These are phyloP conservation scores for Fistularia tabacaria DNA, from an alignment of 2,797 vertebrate genomes.

Conservation along the genomic window DNA sequence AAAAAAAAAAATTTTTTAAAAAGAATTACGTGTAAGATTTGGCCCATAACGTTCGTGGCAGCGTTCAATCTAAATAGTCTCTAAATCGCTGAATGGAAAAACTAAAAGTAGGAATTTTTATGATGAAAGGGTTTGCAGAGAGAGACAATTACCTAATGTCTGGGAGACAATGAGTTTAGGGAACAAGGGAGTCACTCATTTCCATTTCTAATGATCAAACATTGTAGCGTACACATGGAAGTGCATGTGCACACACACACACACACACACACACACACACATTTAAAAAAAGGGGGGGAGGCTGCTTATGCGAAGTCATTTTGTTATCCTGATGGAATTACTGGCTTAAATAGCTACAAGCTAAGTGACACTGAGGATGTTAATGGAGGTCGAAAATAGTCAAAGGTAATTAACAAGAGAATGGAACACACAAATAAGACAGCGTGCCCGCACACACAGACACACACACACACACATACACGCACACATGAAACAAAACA, in stretches of 20 bases:
- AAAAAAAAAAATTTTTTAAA: constrained; percentile 26
- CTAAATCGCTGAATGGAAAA: constrained; percentile 45
- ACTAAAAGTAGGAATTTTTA: constrained; percentile 45
- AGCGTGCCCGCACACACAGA: constrained; percentile 4
- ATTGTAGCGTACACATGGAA: constrained; percentile 39
- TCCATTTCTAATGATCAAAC: constrained; percentile 67
- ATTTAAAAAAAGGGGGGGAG: constrained; percentile 28
- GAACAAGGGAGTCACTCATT: constrained; percentile 65
- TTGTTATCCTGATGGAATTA: constrained; percentile 66
- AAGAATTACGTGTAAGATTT: constrained; percentile 22
- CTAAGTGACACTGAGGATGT: constrained; percentile 62
- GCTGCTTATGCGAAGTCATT: constrained; percentile 69
- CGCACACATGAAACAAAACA: constrained; percentile 20
- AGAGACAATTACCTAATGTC: constrained; percentile 68
- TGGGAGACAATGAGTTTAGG: constrained; percentile 69
- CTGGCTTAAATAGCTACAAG: constrained; percentile 57
- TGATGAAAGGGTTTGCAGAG: constrained; percentile 49
- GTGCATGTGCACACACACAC: constrained; percentile 1
- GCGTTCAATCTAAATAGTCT: constrained; percentile 49
- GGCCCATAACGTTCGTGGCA: constrained; percentile 20
- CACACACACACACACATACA: no score
- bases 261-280: constrained; percentile 8
- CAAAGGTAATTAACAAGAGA: constrained; percentile 67
- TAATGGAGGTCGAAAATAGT: constrained; percentile 72
- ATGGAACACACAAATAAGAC: constrained; percentile 22